These are phyloP conservation scores for Pitta sordida DNA, from an alignment of 2,113 vertebrate genomes.

Conservation along the genomic window DNA sequence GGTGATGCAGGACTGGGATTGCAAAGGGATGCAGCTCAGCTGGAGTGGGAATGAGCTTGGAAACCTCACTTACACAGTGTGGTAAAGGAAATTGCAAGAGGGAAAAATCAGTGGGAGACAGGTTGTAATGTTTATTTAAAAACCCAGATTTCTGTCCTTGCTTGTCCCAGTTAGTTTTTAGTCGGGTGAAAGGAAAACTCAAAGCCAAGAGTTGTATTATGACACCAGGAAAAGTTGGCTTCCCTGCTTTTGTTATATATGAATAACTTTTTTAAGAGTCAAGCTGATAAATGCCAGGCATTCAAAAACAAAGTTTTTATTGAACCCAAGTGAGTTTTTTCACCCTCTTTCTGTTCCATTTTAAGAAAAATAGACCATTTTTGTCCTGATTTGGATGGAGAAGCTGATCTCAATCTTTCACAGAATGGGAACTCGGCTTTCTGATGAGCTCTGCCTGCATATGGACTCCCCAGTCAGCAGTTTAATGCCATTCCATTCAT, in stretches of 20 bases:
- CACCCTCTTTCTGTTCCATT: slow-evolving; percentile 42
- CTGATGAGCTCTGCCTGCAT: slow-evolving; percentile 60
- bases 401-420: slow-evolving; percentile 62
- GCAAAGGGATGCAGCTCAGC: not conserved
- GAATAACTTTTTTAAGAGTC: slow-evolving; percentile 13
- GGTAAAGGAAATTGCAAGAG: not conserved
- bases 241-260: not conserved
- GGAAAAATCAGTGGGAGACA: not conserved
- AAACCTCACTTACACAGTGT: not conserved
- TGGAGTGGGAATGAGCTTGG: not conserved
- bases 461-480: slow-evolving; percentile 59
- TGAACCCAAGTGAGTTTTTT: slow-evolving; percentile 9
- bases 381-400: slow-evolving; percentile 59
- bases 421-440: slow-evolving; percentile 43
- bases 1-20: not conserved
- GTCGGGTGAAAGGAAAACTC: not conserved
- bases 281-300: slow-evolving; percentile 33
- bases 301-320: slow-evolving; percentile 44
- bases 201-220: not conserved
- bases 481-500: slow-evolving; percentile 59
- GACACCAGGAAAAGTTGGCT: not conserved
- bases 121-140: not conserved
- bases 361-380: slow-evolving; percentile 57
- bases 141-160: not conserved
- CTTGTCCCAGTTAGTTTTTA: not conserved